These are phyloP conservation scores for Bettongia penicillata DNA, from an alignment of 2,113 vertebrate genomes.

Conservation along the genomic window DNA sequence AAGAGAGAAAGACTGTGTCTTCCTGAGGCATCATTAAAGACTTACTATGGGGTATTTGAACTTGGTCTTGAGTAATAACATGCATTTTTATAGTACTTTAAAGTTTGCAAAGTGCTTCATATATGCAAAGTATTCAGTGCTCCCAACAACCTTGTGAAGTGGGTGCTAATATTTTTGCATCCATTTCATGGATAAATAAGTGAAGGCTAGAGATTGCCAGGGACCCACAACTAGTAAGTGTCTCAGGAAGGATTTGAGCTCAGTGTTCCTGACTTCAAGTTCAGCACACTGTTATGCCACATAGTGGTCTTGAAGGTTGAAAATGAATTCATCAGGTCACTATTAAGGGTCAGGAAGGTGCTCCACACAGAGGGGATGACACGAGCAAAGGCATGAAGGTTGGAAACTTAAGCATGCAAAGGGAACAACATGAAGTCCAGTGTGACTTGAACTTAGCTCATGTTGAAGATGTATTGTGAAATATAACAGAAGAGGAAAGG, in stretches of 20 bases:
- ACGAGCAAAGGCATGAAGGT: not conserved
- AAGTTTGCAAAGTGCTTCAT: not conserved
- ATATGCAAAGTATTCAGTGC: not conserved
- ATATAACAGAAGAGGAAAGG: not conserved
- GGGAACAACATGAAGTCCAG: not conserved
- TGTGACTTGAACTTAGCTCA: not conserved
- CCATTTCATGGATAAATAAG: too few relatives aligned
- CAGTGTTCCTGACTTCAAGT: too few relatives aligned
- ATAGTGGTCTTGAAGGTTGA: not conserved
- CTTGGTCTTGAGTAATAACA: not conserved
- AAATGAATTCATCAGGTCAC: not conserved
- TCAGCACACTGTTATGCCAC: too few relatives aligned
- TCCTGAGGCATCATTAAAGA: not conserved
- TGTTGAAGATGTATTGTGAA: too few relatives aligned
- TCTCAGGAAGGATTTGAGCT: too few relatives aligned
- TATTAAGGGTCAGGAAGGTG: not conserved
- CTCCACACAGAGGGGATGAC: not conserved
- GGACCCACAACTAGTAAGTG: too few relatives aligned
- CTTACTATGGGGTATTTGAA: not conserved
- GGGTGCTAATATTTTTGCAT: too few relatives aligned
- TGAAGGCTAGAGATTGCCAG: too few relatives aligned
- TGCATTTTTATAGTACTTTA: not conserved
- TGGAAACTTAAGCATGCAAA: not conserved
- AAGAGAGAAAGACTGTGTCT: not conserved
- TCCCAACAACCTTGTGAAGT: too few relatives aligned